These are phyloP conservation scores for Cyprinodon tularosa DNA, from an alignment of 2,113 vertebrate species.

Conservation along the genomic window DNA sequence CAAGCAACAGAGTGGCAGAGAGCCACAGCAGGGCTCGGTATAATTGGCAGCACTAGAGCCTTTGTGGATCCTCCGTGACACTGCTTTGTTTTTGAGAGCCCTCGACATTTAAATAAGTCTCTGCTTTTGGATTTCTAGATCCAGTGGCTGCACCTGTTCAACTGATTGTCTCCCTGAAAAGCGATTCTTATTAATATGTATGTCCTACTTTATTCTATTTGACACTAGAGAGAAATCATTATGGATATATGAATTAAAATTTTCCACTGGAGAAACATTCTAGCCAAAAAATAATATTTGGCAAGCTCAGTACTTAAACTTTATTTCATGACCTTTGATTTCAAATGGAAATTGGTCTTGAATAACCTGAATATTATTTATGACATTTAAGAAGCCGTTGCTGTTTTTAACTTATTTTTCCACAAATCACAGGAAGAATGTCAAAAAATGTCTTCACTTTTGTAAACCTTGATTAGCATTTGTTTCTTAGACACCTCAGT, in stretches of 20 bases:
- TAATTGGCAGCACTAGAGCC: conserved; percentile 59
- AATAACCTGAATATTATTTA: neutral
- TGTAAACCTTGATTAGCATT: conserved; percentile 15
- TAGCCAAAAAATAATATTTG: neutral
- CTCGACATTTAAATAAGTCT: conserved; percentile 68
- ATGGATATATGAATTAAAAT: neutral
- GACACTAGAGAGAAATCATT: neutral
- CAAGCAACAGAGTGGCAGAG: conserved; percentile 53
- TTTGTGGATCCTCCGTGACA: conserved; percentile 58
- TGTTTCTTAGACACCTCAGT: conserved; percentile 12
- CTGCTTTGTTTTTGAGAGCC: conserved; percentile 64
- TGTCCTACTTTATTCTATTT: conserved; percentile 16
- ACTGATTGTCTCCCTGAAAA: conserved; percentile 38
- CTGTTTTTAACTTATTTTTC: neutral
- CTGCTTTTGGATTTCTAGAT: conserved; percentile 51
- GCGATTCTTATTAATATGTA: conserved; percentile 25
- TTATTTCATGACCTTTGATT: neutral
- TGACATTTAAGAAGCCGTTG: neutral
- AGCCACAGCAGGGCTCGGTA: conserved; percentile 57
- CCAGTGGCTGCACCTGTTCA: conserved; percentile 44
- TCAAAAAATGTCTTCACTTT: neutral
- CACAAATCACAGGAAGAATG: neutral
- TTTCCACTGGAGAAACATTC: neutral
- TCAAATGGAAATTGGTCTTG: neutral
- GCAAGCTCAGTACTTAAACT: neutral